These are phyloP conservation scores for Ferrisia virgata DNA, from an alignment of 2,888 invertebrate genomes.

Conservation along the genomic window DNA sequence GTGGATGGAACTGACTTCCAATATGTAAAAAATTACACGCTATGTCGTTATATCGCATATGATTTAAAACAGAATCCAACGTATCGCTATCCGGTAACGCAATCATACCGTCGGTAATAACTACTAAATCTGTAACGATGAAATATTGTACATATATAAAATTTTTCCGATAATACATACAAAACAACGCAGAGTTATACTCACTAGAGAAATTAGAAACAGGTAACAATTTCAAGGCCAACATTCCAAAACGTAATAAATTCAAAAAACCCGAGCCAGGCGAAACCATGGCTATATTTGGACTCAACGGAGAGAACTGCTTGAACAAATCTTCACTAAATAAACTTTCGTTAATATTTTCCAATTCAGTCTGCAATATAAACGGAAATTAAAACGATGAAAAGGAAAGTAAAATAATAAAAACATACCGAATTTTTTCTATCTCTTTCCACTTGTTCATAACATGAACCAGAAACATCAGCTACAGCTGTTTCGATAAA, in stretches of 20 bases:
- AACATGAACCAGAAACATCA: constrained; percentile 58
- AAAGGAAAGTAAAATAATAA: not conserved
- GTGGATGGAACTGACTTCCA: constrained; percentile 64
- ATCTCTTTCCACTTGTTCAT: constrained; percentile 59
- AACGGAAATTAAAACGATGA: not conserved
- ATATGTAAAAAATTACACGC: constrained; percentile 74
- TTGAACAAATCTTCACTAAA: not conserved
- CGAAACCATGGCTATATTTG: constrained; percentile 60
- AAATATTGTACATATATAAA: not conserved
- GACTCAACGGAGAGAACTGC: constrained; percentile 50
- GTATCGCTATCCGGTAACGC: constrained; percentile 69
- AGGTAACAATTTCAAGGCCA: constrained; percentile 70
- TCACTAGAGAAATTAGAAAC: constrained; percentile 71
- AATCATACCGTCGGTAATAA: constrained; percentile 72
- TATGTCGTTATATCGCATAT: constrained; percentile 69
- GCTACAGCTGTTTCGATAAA: constrained; percentile 63
- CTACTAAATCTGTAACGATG: constrained; percentile 63
- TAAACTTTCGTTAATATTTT: not conserved
- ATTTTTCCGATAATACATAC: not conserved
- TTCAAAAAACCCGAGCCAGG: constrained; percentile 72
- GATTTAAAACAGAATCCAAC: constrained; percentile 68
- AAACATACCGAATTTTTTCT: constrained; percentile 51
- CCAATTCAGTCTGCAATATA: not conserved
- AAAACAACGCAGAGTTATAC: constrained; percentile 50
- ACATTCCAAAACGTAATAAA: constrained; percentile 71